Conservation (phyloP, 37 sponge, comb jelly and placozoan species). For the Axinella damicornis region DNA sequence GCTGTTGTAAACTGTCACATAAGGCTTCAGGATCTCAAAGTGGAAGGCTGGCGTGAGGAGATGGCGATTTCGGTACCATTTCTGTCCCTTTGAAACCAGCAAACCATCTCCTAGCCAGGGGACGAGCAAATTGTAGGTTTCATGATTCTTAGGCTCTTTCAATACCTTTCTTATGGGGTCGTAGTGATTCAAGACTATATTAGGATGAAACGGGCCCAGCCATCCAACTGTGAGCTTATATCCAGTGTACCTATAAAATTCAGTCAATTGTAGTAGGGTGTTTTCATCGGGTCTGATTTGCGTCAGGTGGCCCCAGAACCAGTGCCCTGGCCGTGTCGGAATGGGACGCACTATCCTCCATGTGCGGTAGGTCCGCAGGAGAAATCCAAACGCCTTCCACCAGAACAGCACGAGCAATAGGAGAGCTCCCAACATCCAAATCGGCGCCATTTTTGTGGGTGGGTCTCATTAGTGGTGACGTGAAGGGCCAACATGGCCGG, state of each 20-base stretch:
- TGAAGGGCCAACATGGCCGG: too few relatives aligned
- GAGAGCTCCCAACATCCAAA: too few relatives aligned
- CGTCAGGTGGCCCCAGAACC: slow-evolving; percentile 6
- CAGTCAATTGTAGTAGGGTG: too few relatives aligned
- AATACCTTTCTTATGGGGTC: background rate
- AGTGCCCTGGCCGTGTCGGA: slow-evolving; percentile 11
- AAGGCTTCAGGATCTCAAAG: slow-evolving; percentile 66
- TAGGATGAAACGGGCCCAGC: background rate
- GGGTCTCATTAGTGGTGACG: too few relatives aligned
- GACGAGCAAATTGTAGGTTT: background rate
- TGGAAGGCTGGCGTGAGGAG: too few relatives aligned
- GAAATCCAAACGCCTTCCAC: too few relatives aligned
- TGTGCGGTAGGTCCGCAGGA: too few relatives aligned
- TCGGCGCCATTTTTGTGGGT: too few relatives aligned
- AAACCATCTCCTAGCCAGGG: slow-evolving; percentile 52
- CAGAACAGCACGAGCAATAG: too few relatives aligned
- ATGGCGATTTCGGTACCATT: slow-evolving; percentile 68
- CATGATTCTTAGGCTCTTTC: slow-evolving; percentile 1
- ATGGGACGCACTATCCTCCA: too few relatives aligned
- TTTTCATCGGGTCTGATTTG: background rate
- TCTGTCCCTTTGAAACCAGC: slow-evolving; percentile 44
- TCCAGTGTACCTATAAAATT: background rate
- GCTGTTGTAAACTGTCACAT: slow-evolving; percentile 56
- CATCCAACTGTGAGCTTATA: background rate
- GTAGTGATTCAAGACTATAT: background rate